Percentiles rank a stretch among this genome's conserved stretches.
These are phyloP conservation scores for Alces alces DNA, from an alignment of 2,113 vertebrate genomes.

Conservation along the genomic window DNA sequence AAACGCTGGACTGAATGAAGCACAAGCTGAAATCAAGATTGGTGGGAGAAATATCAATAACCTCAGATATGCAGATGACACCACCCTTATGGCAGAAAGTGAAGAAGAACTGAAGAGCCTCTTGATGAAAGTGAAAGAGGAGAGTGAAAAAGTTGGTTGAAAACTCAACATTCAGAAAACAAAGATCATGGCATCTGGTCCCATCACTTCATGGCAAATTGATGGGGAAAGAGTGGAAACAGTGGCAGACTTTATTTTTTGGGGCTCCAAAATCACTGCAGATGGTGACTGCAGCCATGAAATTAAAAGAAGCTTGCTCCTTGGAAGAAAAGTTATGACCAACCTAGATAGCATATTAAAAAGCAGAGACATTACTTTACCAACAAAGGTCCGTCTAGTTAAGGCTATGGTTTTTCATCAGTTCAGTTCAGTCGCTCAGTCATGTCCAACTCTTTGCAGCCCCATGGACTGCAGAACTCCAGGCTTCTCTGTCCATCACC, in stretches of 20 bases:
- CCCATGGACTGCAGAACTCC: background rate
- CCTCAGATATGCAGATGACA: background rate
- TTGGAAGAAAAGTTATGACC: background rate
- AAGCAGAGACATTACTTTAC: background rate
- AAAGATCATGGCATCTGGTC: background rate
- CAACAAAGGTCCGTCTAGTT: background rate
- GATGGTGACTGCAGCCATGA: background rate
- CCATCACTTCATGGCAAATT: background rate
- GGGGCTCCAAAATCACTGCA: background rate
- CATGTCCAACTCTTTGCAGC: background rate
- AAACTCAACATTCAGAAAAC: background rate
- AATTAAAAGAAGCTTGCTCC: background rate
- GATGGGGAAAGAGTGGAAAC: background rate
- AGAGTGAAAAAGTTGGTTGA: background rate
- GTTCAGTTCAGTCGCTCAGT: background rate
- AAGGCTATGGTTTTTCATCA: background rate
- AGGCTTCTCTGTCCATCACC: background rate
- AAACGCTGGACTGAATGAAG: rapidly evolving
- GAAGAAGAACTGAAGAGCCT: background rate
- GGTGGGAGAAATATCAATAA: background rate
- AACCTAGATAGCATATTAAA: background rate
- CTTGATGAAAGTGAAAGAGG: background rate
- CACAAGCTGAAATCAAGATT: background rate
- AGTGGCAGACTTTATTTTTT: background rate
- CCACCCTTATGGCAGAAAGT: background rate